These are phyloP conservation scores for Spheniscus humboldti DNA, from an alignment of 2,797 vertebrate species.

Conservation along the genomic window DNA sequence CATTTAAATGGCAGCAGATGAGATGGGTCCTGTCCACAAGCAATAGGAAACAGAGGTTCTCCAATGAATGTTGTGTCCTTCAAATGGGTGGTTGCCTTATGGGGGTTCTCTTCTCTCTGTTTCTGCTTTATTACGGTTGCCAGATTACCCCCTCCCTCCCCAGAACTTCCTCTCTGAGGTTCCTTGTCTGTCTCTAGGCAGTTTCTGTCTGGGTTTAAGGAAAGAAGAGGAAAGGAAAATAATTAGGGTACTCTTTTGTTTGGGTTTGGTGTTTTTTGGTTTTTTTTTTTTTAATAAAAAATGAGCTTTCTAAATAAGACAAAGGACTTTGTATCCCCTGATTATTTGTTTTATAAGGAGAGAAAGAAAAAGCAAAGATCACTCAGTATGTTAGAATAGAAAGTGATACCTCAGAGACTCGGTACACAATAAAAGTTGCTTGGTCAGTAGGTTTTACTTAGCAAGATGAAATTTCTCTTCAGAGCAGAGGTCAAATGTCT, in stretches of 20 bases:
- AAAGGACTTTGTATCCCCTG: neutral
- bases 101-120: neutral
- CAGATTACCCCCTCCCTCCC: neutral
- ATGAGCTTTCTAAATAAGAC: neutral
- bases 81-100: rapidly evolving
- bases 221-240: neutral
- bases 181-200: neutral
- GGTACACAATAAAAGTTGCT: neutral
- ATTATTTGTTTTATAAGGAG: neutral
- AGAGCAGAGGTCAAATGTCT: neutral
- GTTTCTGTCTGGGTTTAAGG: neutral
- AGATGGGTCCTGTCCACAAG: neutral
- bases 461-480: neutral
- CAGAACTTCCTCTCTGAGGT: neutral
- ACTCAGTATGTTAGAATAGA: neutral
- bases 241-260: neutral
- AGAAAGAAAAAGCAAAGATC: neutral
- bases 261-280: too few species aligned
- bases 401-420: neutral
- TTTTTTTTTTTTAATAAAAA: neutral
- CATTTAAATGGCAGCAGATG: neutral
- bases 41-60: neutral
- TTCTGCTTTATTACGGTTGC: neutral
- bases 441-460: neutral
- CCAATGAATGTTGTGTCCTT: neutral